phyloP scores from a whole-genome alignment of 2,113 vertebrate species.

The Ivindomyrus marchei region DNA sequence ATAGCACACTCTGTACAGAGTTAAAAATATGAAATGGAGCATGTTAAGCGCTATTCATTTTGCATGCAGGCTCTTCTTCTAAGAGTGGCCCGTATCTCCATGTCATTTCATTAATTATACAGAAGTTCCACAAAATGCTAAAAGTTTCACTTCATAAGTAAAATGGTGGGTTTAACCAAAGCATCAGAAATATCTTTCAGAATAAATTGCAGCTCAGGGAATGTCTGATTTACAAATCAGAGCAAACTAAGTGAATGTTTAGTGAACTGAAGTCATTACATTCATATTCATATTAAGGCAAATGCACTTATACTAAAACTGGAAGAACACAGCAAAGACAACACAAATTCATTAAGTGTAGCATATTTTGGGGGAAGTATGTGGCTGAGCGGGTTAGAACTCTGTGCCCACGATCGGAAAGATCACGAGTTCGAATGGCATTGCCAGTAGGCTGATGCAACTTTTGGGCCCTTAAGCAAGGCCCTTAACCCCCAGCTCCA shows the following conservation, averaged over 20 bases:
- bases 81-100: not conserved
- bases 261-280: not conserved
- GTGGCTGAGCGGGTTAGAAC: not conserved
- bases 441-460: not conserved
- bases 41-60: constrained; percentile 3
- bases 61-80: not conserved
- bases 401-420: not conserved
- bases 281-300: not conserved
- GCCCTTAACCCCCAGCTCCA: not conserved
- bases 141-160: not conserved
- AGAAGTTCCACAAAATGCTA: not conserved
- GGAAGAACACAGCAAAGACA: not conserved
- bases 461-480: not conserved
- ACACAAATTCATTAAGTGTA: not conserved
- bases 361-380: not conserved
- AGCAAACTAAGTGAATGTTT: not conserved
- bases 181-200: not conserved
- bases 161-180: not conserved
- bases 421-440: not conserved
- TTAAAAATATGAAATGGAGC: constrained; percentile 10
- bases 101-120: constrained; percentile 15
- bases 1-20: not conserved
- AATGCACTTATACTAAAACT: not conserved
- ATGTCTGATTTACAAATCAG: not conserved
- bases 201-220: not conserved